Conservation (phyloP, 2,797 vertebrate genomes). For the Champsocephalus gunnari region DNA sequence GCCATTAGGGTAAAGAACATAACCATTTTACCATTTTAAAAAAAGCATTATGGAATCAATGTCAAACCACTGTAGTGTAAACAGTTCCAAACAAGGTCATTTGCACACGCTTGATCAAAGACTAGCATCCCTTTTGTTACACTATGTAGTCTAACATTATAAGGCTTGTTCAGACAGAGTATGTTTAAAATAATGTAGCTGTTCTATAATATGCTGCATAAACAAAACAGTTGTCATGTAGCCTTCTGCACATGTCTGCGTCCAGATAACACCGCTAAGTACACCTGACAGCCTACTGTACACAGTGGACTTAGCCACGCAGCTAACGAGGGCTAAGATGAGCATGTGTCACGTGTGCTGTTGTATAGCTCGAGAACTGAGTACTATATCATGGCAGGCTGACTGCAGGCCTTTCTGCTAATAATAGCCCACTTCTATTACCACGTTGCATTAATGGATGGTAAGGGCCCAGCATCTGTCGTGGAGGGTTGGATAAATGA, state of each 20-base stretch:
- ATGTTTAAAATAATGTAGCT: background rate
- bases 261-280: conserved; percentile 14
- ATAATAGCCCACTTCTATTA: conserved; percentile 70
- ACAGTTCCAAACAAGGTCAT: conserved; percentile 3
- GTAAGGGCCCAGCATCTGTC: conserved; percentile 52
- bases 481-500: conserved; percentile 31
- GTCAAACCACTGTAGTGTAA: background rate
- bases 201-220: background rate
- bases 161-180: background rate
- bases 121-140: background rate
- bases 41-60: background rate
- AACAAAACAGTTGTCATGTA: background rate
- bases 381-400: conserved; percentile 47
- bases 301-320: conserved; percentile 22
- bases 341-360: conserved; percentile 51
- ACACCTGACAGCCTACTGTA: conserved; percentile 11
- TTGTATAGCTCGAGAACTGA: conserved; percentile 40
- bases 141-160: background rate
- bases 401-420: conserved; percentile 68
- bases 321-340: conserved; percentile 4
- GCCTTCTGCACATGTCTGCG: conserved; percentile 11
- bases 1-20: background rate
- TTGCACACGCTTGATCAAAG: background rate
- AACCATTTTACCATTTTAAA: too few relatives aligned
- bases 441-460: conserved; percentile 62